A percentile compares a stretch with the other conserved stretches of the same genome.
Conservation (phyloP, 2,888 invertebrate genomes). For the Rhagophthalmus giganteus region DNA sequence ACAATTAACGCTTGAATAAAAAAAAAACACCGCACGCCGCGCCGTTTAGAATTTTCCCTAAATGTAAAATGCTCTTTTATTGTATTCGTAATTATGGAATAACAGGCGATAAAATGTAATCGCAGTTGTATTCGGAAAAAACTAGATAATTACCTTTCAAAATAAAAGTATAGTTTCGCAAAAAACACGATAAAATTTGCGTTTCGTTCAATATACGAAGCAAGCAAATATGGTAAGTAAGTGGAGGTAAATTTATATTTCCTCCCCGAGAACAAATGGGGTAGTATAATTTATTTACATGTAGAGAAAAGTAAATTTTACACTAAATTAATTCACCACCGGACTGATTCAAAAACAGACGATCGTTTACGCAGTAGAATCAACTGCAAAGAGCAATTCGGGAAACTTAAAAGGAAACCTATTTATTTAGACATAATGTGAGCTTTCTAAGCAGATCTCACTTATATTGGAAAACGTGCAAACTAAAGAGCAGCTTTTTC, state of each 20-base stretch:
- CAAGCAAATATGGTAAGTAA: slow-evolving; percentile 10
- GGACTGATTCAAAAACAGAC: slow-evolving; percentile 22
- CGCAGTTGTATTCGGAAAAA: no score
- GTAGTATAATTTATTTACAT: slow-evolving; percentile 31
- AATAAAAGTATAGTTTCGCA: no score
- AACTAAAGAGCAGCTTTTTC: slow-evolving; percentile 27
- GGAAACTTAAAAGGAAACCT: no score
- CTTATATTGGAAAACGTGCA: slow-evolving; percentile 27
- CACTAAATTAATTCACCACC: slow-evolving; percentile 33
- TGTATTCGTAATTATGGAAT: no score
- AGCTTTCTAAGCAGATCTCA: slow-evolving; percentile 29
- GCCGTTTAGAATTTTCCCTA: no score
- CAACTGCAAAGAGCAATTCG: slow-evolving; percentile 25
- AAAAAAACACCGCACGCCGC: no score
- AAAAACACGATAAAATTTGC: no score
- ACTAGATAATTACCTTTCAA: no score
- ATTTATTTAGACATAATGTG: slow-evolving; percentile 35
- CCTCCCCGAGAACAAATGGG: slow-evolving; percentile 27
- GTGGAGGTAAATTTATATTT: slow-evolving; percentile 25
- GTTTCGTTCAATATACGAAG: no score
- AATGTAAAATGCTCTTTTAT: no score
- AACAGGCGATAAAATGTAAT: no score
- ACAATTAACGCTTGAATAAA: no score
- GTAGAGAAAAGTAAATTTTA: slow-evolving; percentile 30
- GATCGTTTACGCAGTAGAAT: slow-evolving; percentile 26